Evolutionary conservation across 1,140 invertebrate species (phyloP), one percentile per base, ranked within the genome.

Genomic region (Pseudomyrmex cubaensis): DNA sequence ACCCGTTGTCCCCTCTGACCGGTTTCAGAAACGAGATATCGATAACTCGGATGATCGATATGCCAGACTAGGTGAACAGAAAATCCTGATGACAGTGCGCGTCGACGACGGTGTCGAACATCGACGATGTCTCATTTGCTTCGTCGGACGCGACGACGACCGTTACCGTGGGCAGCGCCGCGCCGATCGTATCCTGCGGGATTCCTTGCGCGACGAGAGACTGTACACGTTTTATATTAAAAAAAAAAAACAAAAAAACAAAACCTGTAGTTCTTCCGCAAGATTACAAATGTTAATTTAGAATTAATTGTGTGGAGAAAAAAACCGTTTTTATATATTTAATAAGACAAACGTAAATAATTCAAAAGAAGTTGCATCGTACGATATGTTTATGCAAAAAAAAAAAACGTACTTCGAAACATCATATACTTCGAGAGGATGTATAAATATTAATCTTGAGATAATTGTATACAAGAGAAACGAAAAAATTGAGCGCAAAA

Each of bases 31-130:
- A 92, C 89, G 87, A 90, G 88, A 92, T 90, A 90, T 91, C 92
- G 93, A 93, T 93, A 93, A 93, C 89, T 85, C 89, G 91, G 89
- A 93, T 93, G 93, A 93, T 93, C 93, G 93, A 93, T 35, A 35
- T 93, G 92, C 87, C 85, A 82, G 46, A 85, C 75, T 77, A 61
- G 54, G 66, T 20, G 54, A 72, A 83, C 22, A 50, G 78, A 59
- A 83, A 64, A 76, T 83, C 82, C 57, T 52, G 59, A 76, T 66
- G 82, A 83, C 86, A 88, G 82, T 86, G 77, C 72, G 35, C 35
- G 35, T 35, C 35, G 35, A 35, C 35, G 64, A 67, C 54, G 57
- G 86, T 82, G 86, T 87, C 77, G 85, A 78, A 75, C 78, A 80
- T 73, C 74, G 83, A 50, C 63, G 64, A 90, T 77, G 83, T 89